These are phyloP conservation scores for Bubo scandiacus DNA, from an alignment of 2,113 vertebrate species.

Conservation along the genomic window DNA sequence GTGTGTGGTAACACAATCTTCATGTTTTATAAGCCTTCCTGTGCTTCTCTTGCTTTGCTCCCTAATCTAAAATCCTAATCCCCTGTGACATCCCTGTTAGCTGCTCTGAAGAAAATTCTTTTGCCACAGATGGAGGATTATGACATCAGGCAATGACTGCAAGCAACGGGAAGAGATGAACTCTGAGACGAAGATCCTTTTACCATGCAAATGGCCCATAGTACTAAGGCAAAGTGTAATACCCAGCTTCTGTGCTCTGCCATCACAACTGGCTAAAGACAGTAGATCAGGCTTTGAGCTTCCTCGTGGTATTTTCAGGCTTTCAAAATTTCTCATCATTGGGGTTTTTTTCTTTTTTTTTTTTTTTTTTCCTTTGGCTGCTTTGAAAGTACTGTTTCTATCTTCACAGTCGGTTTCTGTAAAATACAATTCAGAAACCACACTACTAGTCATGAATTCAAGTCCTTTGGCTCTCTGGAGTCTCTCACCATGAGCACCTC, in stretches of 20 bases:
- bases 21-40: constrained; percentile 1
- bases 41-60: not conserved
- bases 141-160: not conserved
- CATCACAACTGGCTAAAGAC: not conserved
- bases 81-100: constrained; percentile 32
- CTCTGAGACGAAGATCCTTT: constrained; percentile 14
- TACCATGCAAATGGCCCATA: not conserved
- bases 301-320: not conserved
- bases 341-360: fast-evolving
- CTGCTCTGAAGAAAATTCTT: constrained; percentile 29
- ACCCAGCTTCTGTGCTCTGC: not conserved
- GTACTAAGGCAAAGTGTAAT: not conserved
- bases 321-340: not conserved
- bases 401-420: not conserved
- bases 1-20: not conserved
- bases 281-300: not conserved
- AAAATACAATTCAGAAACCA: not conserved
- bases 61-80: constrained; percentile 47
- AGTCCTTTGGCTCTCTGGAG: not conserved
- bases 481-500: not conserved
- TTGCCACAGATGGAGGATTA: constrained; percentile 33
- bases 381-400: not conserved
- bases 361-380: fast-evolving
- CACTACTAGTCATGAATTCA: not conserved
- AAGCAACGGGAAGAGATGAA: constrained; percentile 2